Evolutionary conservation across 2,113 vertebrate genomes (phyloP), one percentile per base, ranked within the genome.

Genomic region (Ochotona curzoniae): DNA sequence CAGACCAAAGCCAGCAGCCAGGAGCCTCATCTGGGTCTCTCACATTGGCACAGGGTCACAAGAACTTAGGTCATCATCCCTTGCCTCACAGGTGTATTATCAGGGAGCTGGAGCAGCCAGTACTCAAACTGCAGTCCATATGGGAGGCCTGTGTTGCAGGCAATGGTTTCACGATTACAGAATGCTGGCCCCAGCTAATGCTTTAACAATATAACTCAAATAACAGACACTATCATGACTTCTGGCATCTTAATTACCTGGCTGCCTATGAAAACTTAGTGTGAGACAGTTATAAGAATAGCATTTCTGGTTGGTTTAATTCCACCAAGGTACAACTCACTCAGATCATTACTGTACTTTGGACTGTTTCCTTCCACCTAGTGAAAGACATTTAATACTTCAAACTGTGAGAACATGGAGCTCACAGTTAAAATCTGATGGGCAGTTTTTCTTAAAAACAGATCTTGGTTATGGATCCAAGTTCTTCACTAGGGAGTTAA

Each of bases 381-480:
- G 21, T 32, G 28, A 82, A 79, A 84, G 10, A 78, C 49, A 74
- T 73, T 60, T 67, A 82, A 38, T 84, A 79, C 28, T 57, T 71
- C 54, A 89, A 63, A 71, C 63, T 78, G 54, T 64, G 26, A 64
- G 73, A 79, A 54, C 35, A 47, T 47, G 32, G 13, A 83, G 14
- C 20, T 89, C 32, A 89, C n/a, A 51, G n/a, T 79, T 78, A 93
- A 57, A 85, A 71, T 64, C 38, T 84, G 80, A 89, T 49, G 25
- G 38, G 66, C 70, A 44, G 44, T 78, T 89, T 73, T 85, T 38
- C 54, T 84, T 61, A 79, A 17, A 64, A 28, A 78, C 84, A 61
- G 20, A 76, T 71, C 10, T 64, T 70, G 21, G 60, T 90, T 35
- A 73, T 66, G 17, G 32, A 60, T 66, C 32, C 61, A 81, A 90